Evolutionary conservation across 2,797 vertebrate genomes (phyloP).

Genomic region (Anguilla anguilla): DNA sequence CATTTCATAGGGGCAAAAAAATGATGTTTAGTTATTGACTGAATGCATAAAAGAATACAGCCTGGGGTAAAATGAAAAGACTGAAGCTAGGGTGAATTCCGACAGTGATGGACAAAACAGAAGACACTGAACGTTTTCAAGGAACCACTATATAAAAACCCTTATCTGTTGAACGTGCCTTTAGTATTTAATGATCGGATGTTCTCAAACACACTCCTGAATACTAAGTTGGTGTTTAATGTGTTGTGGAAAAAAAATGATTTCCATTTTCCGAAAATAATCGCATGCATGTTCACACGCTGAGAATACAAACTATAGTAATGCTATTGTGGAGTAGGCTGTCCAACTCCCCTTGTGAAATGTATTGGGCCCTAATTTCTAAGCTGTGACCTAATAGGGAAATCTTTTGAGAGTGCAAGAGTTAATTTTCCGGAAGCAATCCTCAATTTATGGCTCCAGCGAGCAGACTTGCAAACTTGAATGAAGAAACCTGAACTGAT

Average conservation of each 20-base stretch:
- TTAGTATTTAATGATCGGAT: not conserved
- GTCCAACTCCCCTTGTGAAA: not conserved
- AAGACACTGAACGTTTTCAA: not conserved
- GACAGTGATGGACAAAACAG: not conserved
- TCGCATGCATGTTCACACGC: not conserved
- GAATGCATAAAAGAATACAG: not conserved
- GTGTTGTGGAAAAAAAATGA: not conserved
- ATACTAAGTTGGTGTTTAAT: not conserved
- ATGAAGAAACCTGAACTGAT: slow-evolving; percentile 5
- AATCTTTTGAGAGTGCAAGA: slow-evolving; percentile 15
- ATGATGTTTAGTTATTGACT: slow-evolving; percentile 4
- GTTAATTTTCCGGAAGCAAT: not conserved
- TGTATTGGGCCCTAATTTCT: slow-evolving; percentile 5
- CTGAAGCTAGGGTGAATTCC: not conserved
- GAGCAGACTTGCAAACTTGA: slow-evolving; percentile 3
- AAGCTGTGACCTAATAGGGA: not conserved
- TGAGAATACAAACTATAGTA: not conserved
- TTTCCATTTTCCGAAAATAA: not conserved
- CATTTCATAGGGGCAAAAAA: slow-evolving; percentile 11
- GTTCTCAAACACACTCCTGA: not conserved
- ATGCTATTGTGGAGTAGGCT: not conserved
- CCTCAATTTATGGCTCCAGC: slow-evolving; percentile 10
- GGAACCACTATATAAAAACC: not conserved
- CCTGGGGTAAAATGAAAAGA: slow-evolving; percentile 2
- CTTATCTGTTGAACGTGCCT: not conserved